These are phyloP conservation scores for Synanthedon formicaeformis DNA, from an alignment of 2,888 invertebrate genomes.

Conservation along the genomic window DNA sequence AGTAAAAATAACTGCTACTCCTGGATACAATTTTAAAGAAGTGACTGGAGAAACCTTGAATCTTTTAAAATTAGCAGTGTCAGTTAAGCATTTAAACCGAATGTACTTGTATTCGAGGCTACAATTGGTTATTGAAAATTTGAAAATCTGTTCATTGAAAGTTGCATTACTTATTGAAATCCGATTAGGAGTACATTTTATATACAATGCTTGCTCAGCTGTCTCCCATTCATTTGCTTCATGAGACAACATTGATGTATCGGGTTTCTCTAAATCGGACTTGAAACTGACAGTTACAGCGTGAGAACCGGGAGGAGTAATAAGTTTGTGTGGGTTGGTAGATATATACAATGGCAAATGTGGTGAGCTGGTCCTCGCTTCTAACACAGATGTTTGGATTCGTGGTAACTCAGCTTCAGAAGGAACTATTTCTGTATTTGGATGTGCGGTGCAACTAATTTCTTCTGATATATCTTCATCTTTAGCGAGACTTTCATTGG, in stretches of 20 bases:
- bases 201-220: conserved; percentile 17
- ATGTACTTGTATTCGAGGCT: conserved; percentile 26
- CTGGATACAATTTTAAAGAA: conserved; percentile 36
- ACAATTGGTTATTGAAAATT: conserved; percentile 37
- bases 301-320: conserved; percentile 27
- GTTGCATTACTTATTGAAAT: conserved; percentile 22
- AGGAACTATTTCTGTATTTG: conserved; percentile 32
- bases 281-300: conserved; percentile 14
- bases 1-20: conserved; percentile 28
- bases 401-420: conserved; percentile 3
- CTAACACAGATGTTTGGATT: not conserved
- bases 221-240: conserved; percentile 16
- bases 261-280: not conserved
- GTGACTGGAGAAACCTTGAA: conserved; percentile 27
- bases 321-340: conserved; percentile 33
- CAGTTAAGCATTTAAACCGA: conserved; percentile 32
- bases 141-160: conserved; percentile 20
- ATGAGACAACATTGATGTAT: conserved; percentile 4
- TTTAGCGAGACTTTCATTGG: not conserved
- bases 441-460: conserved; percentile 21
- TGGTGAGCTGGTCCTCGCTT: conserved; percentile 1
- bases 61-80: conserved; percentile 23
- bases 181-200: conserved; percentile 26
- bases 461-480: conserved; percentile 14
- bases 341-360: conserved; percentile 25